A percentile compares a stretch with the other conserved stretches of the same genome.
phyloP scores from a whole-genome alignment of 2,888 invertebrate species.

The Polylopha cassiicola region DNA sequence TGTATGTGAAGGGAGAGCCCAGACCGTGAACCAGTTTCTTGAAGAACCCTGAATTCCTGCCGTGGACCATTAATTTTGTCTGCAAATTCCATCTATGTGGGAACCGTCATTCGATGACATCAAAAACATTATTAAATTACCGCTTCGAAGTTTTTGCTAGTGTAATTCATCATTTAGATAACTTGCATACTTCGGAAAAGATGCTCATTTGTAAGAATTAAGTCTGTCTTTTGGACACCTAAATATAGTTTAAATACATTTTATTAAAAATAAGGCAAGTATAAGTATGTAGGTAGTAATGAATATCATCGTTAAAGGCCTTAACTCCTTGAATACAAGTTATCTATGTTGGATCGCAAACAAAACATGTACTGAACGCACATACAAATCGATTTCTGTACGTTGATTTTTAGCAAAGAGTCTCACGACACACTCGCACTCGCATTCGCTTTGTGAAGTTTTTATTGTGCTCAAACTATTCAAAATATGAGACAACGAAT shows the following conservation, averaged over 20 bases:
- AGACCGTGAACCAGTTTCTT: constrained; percentile 29
- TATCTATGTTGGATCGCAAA: constrained; percentile 13
- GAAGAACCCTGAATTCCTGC: constrained; percentile 29
- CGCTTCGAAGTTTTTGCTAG: constrained; percentile 23
- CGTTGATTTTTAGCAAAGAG: constrained; percentile 10
- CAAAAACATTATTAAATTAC: constrained; percentile 25
- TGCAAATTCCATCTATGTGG: constrained; percentile 51
- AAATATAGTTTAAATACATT: too few species aligned
- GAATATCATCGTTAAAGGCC: constrained; percentile 7
- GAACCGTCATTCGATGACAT: constrained; percentile 33
- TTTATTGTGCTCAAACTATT: too few species aligned
- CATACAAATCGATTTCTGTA: constrained; percentile 8
- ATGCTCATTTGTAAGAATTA: too few species aligned
- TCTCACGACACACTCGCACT: too few species aligned
- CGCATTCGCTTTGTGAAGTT: too few species aligned
- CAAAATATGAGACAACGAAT: too few species aligned
- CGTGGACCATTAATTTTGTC: constrained; percentile 43
- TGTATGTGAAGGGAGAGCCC: too few species aligned
- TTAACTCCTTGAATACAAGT: constrained; percentile 2
- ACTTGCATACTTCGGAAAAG: too few species aligned
- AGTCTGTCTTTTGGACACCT: too few species aligned
- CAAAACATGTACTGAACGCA: constrained; percentile 11
- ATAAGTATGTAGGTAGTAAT: too few species aligned
- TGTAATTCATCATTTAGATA: constrained; percentile 17
- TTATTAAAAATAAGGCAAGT: too few species aligned